A percentile compares a stretch with the other conserved stretches of the same genome.
phyloP scores from a whole-genome alignment of 2,888 invertebrate species.

The Rhagonycha fulva region DNA sequence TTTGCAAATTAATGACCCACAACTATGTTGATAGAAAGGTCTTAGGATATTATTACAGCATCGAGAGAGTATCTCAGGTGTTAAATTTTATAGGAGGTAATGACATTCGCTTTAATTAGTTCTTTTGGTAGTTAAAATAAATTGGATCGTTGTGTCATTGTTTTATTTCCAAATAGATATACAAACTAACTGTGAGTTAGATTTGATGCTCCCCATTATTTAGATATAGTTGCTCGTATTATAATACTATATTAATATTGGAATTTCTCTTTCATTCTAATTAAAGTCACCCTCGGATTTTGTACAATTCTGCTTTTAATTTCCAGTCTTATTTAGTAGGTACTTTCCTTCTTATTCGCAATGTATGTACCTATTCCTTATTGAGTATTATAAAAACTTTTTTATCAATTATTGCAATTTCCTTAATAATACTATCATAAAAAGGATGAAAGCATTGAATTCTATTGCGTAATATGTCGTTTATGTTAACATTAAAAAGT shows the following conservation, averaged over 20 bases:
- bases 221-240: slow-evolving; percentile 14
- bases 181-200: slow-evolving; percentile 8
- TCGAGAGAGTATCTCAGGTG: not conserved
- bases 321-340: slow-evolving; percentile 20
- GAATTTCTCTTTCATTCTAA: slow-evolving; percentile 46
- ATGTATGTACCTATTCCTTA: slow-evolving; percentile 5
- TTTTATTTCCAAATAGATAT: not conserved
- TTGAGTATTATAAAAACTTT: not conserved
- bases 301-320: slow-evolving; percentile 30
- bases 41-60: not conserved
- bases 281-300: slow-evolving; percentile 41
- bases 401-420: not conserved
- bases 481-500: slow-evolving; percentile 1
- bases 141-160: not conserved
- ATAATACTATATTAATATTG: slow-evolving; percentile 43
- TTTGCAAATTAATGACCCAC: slow-evolving; percentile 15
- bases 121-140: not conserved
- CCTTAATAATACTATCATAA: not conserved
- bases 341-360: slow-evolving; percentile 26
- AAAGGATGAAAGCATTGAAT: not conserved
- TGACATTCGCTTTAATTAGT: not conserved
- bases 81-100: not conserved
- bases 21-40: slow-evolving; percentile 2
- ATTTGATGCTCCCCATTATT: slow-evolving; percentile 25
- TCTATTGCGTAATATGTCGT: not conserved